phyloP scores from a whole-genome alignment of 1,140 invertebrate genomes.

The Charaxes varanes region DNA sequence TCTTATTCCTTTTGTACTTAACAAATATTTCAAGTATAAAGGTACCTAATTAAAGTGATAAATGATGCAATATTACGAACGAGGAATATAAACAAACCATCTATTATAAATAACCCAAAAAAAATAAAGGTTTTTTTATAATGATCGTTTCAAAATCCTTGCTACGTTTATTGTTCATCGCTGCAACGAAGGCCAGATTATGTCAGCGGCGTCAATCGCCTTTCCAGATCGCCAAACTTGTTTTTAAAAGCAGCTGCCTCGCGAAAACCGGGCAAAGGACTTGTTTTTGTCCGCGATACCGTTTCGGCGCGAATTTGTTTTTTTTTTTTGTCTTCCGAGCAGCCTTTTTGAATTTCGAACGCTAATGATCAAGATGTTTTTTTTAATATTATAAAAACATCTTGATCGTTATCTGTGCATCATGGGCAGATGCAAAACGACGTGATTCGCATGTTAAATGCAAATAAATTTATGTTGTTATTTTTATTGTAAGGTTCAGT shows the following conservation, averaged over 20 bases:
- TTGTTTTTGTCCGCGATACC: slow-evolving; percentile 12
- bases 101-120: slow-evolving; percentile 1
- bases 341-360: slow-evolving; percentile 10
- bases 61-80: too few relatives aligned
- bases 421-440: too few relatives aligned
- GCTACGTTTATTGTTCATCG: slow-evolving; percentile 32
- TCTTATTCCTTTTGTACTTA: too few relatives aligned
- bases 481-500: too few relatives aligned
- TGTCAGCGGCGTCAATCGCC: slow-evolving; percentile 36
- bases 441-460: too few relatives aligned
- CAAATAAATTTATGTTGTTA: too few relatives aligned
- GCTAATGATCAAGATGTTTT: slow-evolving; percentile 4
- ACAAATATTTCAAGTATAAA: too few relatives aligned
- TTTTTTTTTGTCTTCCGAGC: slow-evolving; percentile 8
- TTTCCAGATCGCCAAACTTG: slow-evolving; percentile 35
- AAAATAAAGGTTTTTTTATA: slow-evolving; percentile 14
- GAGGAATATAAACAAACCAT: neutral
- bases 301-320: slow-evolving; percentile 19
- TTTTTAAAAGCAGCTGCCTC: slow-evolving; percentile 31
- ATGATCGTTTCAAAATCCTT: slow-evolving; percentile 22
- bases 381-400: too few relatives aligned
- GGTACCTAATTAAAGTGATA: too few relatives aligned
- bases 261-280: slow-evolving; percentile 15
- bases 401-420: too few relatives aligned
- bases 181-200: slow-evolving; percentile 38